Percentiles rank a stretch among this genome's conserved stretches.
phyloP scores from a whole-genome alignment of 2,888 invertebrate species.

The Siphlonurus alternatus region DNA sequence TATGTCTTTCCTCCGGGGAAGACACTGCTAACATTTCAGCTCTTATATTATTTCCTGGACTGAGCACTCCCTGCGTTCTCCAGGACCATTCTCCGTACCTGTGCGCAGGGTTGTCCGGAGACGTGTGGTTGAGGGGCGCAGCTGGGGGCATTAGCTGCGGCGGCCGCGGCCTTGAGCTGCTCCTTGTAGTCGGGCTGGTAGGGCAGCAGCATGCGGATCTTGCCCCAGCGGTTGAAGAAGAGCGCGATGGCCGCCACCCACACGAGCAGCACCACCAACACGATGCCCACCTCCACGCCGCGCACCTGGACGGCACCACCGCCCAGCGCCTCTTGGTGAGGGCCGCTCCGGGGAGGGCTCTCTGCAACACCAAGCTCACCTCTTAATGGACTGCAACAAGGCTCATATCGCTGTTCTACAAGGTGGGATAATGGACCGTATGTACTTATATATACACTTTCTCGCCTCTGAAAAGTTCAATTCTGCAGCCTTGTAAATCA shows the following conservation, averaged over 20 bases:
- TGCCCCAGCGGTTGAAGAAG: constrained; percentile 80
- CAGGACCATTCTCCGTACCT: constrained; percentile 27
- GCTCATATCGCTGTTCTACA: too few relatives aligned
- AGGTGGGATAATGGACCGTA: too few relatives aligned
- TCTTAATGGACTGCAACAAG: too few relatives aligned
- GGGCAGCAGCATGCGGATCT: constrained; percentile 77
- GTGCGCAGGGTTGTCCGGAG: constrained; percentile 38
- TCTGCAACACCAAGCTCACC: not conserved
- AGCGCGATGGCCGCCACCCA: constrained; percentile 77
- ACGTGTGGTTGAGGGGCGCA: constrained; percentile 33
- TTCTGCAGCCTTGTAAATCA: too few relatives aligned
- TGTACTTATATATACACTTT: too few relatives aligned
- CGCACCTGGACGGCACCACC: constrained; percentile 47
- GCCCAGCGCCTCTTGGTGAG: constrained; percentile 15
- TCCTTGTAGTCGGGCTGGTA: constrained; percentile 87
- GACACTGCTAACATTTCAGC: too few relatives aligned
- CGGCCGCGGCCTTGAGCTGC: constrained; percentile 59
- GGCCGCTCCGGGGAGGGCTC: not conserved
- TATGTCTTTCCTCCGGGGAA: too few relatives aligned
- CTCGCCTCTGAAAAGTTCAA: too few relatives aligned
- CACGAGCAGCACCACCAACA: constrained; percentile 60
- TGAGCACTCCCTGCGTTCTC: constrained; percentile 10
- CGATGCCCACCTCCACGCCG: constrained; percentile 80
- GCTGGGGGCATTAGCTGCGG: constrained; percentile 32
- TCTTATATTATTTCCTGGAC: not conserved